These are phyloP conservation scores for Embiotoca jacksoni DNA, from an alignment of 2,113 vertebrate genomes.

Conservation along the genomic window DNA sequence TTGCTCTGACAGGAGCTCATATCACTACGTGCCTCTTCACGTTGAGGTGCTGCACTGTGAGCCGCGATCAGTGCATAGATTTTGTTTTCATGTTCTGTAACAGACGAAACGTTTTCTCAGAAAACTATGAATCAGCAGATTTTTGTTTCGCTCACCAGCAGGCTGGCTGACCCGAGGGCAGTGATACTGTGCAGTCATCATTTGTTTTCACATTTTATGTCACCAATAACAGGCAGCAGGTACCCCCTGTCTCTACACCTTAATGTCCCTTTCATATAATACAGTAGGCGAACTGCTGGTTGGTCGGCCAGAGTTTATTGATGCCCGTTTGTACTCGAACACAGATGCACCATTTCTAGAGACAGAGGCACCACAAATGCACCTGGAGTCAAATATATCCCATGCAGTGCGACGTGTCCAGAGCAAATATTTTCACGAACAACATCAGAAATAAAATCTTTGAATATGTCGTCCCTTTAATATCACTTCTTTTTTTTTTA, in stretches of 20 bases:
- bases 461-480: conserved; percentile 73
- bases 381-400: not conserved
- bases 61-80: conserved; percentile 60
- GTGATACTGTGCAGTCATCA: not conserved
- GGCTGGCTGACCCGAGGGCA: conserved; percentile 84
- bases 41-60: conserved; percentile 34
- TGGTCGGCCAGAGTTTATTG: conserved; percentile 81
- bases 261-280: not conserved
- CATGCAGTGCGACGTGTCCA: conserved; percentile 47
- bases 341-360: conserved; percentile 18
- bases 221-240: conserved; percentile 10
- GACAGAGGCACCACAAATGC: conserved; percentile 31
- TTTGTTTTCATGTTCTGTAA: not conserved
- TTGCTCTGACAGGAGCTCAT: conserved; percentile 85
- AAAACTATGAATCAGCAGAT: conserved; percentile 19
- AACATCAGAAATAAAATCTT: conserved; percentile 72
- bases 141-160: conserved; percentile 46
- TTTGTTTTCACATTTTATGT: not conserved
- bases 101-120: conserved; percentile 24
- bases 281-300: conserved; percentile 75
- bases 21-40: conserved; percentile 5
- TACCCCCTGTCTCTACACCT: conserved; percentile 31
- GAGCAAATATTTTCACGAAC: conserved; percentile 89
- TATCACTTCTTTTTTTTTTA: conserved; percentile 39
- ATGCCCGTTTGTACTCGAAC: conserved; percentile 17